Percentiles rank a stretch among this genome's conserved stretches.
Conservation (phyloP, 1,140 invertebrate species). For the Colletes gigas region DNA sequence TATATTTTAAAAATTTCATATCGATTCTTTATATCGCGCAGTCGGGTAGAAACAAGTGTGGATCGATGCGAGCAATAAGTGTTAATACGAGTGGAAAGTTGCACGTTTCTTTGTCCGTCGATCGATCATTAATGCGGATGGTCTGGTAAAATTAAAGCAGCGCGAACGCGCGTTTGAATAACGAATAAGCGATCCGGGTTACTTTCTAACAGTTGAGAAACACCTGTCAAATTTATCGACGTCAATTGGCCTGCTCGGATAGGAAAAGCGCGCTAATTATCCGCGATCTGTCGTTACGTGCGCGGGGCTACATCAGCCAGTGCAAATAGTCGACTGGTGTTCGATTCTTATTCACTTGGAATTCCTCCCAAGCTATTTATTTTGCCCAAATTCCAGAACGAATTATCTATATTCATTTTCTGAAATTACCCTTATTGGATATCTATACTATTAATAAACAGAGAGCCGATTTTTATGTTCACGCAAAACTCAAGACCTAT, state of each 20-base stretch:
- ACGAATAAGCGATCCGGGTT: not conserved
- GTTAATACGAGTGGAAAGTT: not conserved
- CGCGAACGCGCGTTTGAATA: not conserved
- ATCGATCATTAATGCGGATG: not conserved
- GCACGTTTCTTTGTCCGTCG: too few relatives aligned
- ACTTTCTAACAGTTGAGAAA: slow-evolving; percentile 44
- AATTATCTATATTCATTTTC: too few relatives aligned
- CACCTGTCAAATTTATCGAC: slow-evolving; percentile 58
- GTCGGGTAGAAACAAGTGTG: too few relatives aligned
- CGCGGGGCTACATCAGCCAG: not conserved
- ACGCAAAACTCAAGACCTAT: too few relatives aligned
- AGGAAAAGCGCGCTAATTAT: slow-evolving; percentile 51
- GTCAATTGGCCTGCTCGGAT: slow-evolving; percentile 46
- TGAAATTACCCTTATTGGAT: too few relatives aligned
- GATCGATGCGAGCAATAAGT: not conserved
- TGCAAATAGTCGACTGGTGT: slow-evolving; percentile 20
- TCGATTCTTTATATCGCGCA: too few relatives aligned
- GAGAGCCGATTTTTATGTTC: too few relatives aligned
- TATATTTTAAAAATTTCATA: too few relatives aligned
- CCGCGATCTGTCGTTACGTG: slow-evolving; percentile 4
- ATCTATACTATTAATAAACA: too few relatives aligned
- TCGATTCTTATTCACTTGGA: not conserved
- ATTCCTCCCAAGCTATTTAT: not conserved
- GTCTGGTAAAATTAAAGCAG: not conserved
- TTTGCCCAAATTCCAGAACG: not conserved